A percentile compares a stretch with the other conserved stretches of the same genome.
Evolutionary conservation across 2,888 invertebrate species (phyloP).

Genomic region (Emmelina monodactyla): DNA sequence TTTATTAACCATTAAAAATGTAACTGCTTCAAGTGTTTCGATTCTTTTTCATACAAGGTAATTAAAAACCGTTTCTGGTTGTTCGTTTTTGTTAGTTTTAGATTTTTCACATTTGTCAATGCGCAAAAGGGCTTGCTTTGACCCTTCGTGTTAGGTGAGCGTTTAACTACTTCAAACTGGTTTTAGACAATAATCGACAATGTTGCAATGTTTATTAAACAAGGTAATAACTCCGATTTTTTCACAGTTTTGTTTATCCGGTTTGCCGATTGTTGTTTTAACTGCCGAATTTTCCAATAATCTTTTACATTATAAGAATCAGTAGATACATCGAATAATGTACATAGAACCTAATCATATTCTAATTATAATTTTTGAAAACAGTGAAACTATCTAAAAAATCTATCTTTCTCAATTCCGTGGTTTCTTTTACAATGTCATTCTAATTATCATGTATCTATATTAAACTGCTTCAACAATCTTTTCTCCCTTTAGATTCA

Average conservation of each 20-base stretch:
- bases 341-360: too few species aligned
- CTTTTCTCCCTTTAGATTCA: slow-evolving; percentile 23
- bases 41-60: slow-evolving; percentile 31
- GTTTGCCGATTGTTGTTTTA: too few species aligned
- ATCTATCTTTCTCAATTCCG: slow-evolving; percentile 14
- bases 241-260: too few species aligned
- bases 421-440: too few species aligned
- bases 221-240: slow-evolving; percentile 48
- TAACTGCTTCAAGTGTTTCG: slow-evolving; percentile 30
- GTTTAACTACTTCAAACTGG: slow-evolving; percentile 30
- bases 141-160: slow-evolving; percentile 22
- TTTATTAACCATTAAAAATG: slow-evolving; percentile 55
- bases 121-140: slow-evolving; percentile 20
- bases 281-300: too few species aligned
- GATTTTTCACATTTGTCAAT: slow-evolving; percentile 41
- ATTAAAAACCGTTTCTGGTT: slow-evolving; percentile 55
- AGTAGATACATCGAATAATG: too few species aligned
- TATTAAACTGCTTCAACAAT: background rate
- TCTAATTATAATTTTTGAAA: too few species aligned
- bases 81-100: slow-evolving; percentile 36
- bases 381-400: too few species aligned
- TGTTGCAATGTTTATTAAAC: slow-evolving; percentile 65
- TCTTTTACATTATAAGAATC: too few species aligned
- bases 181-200: slow-evolving; percentile 47
- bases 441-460: slow-evolving; percentile 1